Base-by-base conservation (phyloP, 2,888 invertebrate genomes). In the Actias luna region DNA sequence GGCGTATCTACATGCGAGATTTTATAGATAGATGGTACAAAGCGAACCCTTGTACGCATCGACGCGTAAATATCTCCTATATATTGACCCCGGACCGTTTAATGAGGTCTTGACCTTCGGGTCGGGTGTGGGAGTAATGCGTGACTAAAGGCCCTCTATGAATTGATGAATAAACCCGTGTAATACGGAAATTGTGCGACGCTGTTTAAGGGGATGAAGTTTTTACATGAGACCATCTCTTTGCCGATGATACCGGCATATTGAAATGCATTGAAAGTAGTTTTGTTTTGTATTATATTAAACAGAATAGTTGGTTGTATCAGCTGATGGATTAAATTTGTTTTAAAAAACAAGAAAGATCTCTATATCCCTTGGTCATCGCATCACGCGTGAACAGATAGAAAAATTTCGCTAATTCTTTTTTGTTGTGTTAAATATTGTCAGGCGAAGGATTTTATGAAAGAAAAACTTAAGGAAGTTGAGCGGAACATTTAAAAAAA, bases 61-160 rank as follows among this genome's bases (percentile, higher is more conserved):
- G 55, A 55, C 55, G 55, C 55, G 55, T 55, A 55, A 55, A 55
- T 55, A 55, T 55, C 55, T 55, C 55, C 29, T 55, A 55, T 55
- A 55, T 55, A 55, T 55, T 55, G 55, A 55, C 55, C 55, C 55
- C 55, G 29, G 55, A 55, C 16, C 55, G 29, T 55, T 55, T 55
- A 55, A 55, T 55, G 29, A 55, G 55, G 55, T 55, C 55, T 55
- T 55, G 55, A 55, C 55, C 55, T 55, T 55, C 55, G 55, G 29
- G 27, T 55, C 55, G 55, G 55, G 29, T 50, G 55, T 29, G 55
- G 55, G 55, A 50, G 55, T 29, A 29, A 55, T 55, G 55, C 55
- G 55, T 29, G 55, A 29, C 55, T 27, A 55, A 55, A 29, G 55
- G 29, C 29, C 55, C 29, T 29, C 29, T 29, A 55, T 55, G 55